These are phyloP conservation scores for Camarhynchus parvulus DNA, from an alignment of 2,113 vertebrate genomes.

Conservation along the genomic window DNA sequence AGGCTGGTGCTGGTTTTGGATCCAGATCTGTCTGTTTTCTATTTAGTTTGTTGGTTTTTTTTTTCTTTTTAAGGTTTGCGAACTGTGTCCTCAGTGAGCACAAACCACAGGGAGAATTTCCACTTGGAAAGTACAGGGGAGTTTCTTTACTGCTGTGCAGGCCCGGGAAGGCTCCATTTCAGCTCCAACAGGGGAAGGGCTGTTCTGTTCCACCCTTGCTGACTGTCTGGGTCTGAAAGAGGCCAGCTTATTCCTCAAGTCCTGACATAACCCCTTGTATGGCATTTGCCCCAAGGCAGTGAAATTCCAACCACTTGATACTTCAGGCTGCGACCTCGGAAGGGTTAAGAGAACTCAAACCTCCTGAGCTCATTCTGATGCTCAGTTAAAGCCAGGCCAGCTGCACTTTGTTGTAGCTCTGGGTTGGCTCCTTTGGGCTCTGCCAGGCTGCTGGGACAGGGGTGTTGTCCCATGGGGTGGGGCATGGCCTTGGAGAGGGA, in stretches of 20 bases:
- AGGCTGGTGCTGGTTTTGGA: background rate
- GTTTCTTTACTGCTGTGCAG: background rate
- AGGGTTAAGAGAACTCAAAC: slow-evolving; percentile 7
- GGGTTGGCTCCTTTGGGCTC: background rate
- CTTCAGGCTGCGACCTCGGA: background rate
- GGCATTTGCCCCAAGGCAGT: slow-evolving; percentile 28
- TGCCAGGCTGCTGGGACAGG: background rate
- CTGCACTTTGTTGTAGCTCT: background rate
- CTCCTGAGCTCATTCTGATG: background rate
- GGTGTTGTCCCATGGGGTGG: background rate
- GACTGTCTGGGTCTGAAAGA: background rate
- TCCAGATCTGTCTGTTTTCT: background rate
- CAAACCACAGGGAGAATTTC: slow-evolving; percentile 57
- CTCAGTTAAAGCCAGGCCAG: background rate
- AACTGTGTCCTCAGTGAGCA: slow-evolving; percentile 32
- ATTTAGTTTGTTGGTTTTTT: background rate
- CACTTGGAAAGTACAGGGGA: slow-evolving; percentile 18
- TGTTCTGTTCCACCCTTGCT: slow-evolving; percentile 39
- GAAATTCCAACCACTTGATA: slow-evolving; percentile 29
- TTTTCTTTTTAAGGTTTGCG: background rate
- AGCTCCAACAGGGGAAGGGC: slow-evolving; percentile 31
- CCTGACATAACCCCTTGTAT: slow-evolving; percentile 24
- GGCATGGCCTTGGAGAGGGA: background rate
- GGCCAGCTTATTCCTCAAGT: slow-evolving; percentile 41
- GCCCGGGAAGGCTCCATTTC: background rate